Base-by-base conservation (phyloP, 2,888 invertebrate species). In the Scaptomyza cyrtandrae region DNA sequence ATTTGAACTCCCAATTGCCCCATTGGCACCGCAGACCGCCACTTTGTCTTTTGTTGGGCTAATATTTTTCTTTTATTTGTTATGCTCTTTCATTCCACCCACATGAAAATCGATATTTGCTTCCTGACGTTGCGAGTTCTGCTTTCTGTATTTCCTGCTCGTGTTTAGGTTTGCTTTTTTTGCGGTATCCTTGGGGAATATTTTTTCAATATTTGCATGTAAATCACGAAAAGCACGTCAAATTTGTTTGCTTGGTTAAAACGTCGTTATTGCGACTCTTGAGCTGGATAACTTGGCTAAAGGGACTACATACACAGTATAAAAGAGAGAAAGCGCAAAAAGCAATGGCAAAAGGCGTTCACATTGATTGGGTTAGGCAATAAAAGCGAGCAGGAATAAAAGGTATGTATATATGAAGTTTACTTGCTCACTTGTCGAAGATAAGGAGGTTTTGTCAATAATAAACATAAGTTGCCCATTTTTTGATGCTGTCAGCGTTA, bases 171-270 rank as follows among this genome's bases (percentile, higher is more conserved):
- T 83, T 83, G 74, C 80, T 79, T 82, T 79, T 82, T 83, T 80
- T 86, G 86, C 85, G 83, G 79, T 89, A 87, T 80, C 85, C 81
- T 81, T 75, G 79, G 80, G 86, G 85, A 89, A 85, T 84, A 88
- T 88, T 87, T 80, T 80, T 82, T 88, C 83, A 86, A 90, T 90
- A 90, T 90, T 90, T 90, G 88, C 90, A 90, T 90, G 88, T 81
- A 88, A 90, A 89, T 90, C 90, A 90, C 88, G 88, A 84, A 89
- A 88, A 84, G 88, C 88, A 89, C 89, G 89, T 89, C 88, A 88
- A 88, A 89, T 87, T 86, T 86, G 88, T 87, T 86, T 87, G 81
- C 84, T 87, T 87, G 84, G 86, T 86, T 86, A 83, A 85, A 83
- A 85, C 83, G 81, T 83, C 83, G 83, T 83, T 83, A 85, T 83